A percentile compares a stretch with the other conserved stretches of the same genome.
Evolutionary conservation across 2,888 invertebrate species (phyloP).

Genomic region (Zootermopsis nevadensis): DNA sequence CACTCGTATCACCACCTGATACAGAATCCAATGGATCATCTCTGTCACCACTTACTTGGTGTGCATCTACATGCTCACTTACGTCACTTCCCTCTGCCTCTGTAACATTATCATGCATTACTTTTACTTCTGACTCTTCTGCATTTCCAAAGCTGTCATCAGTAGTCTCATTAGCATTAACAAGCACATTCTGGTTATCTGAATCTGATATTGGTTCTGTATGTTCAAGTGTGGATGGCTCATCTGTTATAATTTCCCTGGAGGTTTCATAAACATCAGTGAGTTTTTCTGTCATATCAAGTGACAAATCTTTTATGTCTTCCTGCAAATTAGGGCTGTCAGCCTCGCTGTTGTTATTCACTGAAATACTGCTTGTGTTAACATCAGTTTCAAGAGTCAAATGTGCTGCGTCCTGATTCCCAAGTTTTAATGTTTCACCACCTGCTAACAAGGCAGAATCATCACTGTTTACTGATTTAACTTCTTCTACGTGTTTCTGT

Average conservation of each 20-base stretch:
- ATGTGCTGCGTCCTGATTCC: no score
- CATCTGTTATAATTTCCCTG: background rate
- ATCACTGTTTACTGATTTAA: background rate
- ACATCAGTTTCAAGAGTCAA: background rate
- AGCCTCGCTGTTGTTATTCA: background rate
- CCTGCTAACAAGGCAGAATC: background rate
- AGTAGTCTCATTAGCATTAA: slow-evolving; percentile 1
- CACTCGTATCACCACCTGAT: background rate
- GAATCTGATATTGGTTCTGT: background rate
- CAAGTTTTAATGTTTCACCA: background rate
- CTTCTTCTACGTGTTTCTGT: background rate
- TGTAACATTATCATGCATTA: background rate
- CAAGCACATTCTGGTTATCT: background rate
- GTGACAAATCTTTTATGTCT: background rate
- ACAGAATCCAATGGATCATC: background rate
- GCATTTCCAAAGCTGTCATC: background rate
- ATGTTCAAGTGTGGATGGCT: background rate
- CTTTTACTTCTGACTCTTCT: background rate
- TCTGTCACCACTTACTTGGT: background rate
- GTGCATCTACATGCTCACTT: background rate
- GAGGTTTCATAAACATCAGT: background rate
- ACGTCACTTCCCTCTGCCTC: background rate
- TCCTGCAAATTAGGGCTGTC: slow-evolving; percentile 15
- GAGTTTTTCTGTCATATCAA: background rate
- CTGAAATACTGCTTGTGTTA: background rate